Percentiles rank a stretch among this genome's conserved stretches.
These are phyloP conservation scores for Papilio gigon DNA, from an alignment of 2,888 invertebrate species.

Conservation along the genomic window DNA sequence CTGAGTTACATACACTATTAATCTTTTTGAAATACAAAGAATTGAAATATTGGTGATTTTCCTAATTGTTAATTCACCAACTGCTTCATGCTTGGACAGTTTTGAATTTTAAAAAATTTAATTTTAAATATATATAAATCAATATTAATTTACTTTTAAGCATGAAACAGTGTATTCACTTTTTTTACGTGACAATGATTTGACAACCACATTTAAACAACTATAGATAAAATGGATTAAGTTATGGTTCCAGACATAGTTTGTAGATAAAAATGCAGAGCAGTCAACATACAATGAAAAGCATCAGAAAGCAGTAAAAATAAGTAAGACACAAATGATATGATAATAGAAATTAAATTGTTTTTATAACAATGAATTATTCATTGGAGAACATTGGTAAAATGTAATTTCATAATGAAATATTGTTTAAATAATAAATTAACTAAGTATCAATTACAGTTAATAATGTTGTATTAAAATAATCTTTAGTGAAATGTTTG, in stretches of 20 bases:
- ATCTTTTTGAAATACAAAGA: conserved; percentile 4
- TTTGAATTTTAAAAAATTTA: not conserved
- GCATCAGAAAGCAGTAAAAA: conserved; percentile 53
- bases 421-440: conserved; percentile 35
- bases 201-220: conserved; percentile 28
- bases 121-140: not conserved
- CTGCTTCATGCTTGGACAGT: conserved; percentile 3
- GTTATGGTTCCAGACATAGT: conserved; percentile 56
- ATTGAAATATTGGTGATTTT: not conserved
- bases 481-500: not conserved
- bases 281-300: conserved; percentile 62
- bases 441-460: conserved; percentile 22
- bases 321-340: conserved; percentile 31
- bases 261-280: conserved; percentile 79
- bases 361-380: conserved; percentile 47
- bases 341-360: not conserved
- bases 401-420: not conserved
- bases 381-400: not conserved
- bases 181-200: not conserved
- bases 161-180: not conserved
- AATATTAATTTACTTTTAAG: not conserved
- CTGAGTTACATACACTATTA: not conserved
- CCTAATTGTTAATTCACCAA: not conserved
- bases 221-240: conserved; percentile 47
- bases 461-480: not conserved